Base-by-base conservation (phyloP, 2,888 invertebrate species). In the Tenthredo distinguenda region DNA sequence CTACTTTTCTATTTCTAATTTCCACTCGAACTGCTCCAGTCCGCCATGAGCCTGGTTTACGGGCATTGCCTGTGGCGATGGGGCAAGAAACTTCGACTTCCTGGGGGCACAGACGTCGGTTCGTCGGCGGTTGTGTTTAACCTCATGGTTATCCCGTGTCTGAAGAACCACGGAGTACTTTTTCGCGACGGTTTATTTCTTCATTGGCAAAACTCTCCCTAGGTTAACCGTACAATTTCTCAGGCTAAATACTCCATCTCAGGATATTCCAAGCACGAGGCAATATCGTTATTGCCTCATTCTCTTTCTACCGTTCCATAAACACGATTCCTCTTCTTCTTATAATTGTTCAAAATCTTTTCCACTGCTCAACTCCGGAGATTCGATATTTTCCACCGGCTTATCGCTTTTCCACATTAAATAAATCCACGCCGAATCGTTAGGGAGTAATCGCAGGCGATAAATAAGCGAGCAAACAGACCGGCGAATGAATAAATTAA, bases 101-200 rank as follows among this genome's bases (percentile, higher is more conserved):
- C 87, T 82, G 77, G 79, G 85, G 87, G 87, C 86, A 85, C 86
- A 87, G 87, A 87, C 87, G 87, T 87, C 77, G 47, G 47, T 26
- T 86, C 87, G 87, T 87, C 77, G 47, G 47, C 50, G 50, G 18
- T 77, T 77, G 55, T 18, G 34, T 77, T 50, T 18, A 77, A 31
- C 55, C 77, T 43, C 43, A 26, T 26, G 43, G 43, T 62, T 21
- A n/a, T 43, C 43, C 26, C 21, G 40, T 40, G 72, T 37, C 10
- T 21, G 26, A 74, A 74, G 40, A 74, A 74, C 72, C 72, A 43
- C 40, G 43, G 40, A 18, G 72, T 43, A 43, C 43, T 74, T 74
- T 43, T 74, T 74, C 72, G 43, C 31, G 37, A 3, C 10, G 72
- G 72, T 43, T 12, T 74, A 43, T 43, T 43, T 18, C 40, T 40